Evolutionary conservation across 1,140 invertebrate species (phyloP).

Genomic region (Pogonomyrmex barbatus): DNA sequence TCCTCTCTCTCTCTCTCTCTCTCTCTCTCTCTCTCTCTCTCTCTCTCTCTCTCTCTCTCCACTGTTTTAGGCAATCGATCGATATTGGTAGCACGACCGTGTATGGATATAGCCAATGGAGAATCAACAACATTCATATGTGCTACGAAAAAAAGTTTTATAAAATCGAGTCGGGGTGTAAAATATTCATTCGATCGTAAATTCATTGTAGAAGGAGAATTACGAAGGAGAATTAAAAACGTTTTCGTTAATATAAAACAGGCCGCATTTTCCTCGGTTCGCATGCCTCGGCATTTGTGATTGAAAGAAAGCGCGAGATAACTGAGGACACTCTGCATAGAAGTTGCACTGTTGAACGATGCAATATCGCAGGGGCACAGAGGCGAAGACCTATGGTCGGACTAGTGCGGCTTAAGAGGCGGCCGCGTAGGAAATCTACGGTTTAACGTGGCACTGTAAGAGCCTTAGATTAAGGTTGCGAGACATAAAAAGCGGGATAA

Average conservation of each 20-base stretch:
- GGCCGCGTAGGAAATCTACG: slow-evolving; percentile 53
- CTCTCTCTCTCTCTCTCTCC: not conserved
- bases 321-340: not conserved
- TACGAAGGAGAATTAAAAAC: not conserved
- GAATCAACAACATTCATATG: slow-evolving; percentile 29
- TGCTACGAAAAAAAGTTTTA: not conserved
- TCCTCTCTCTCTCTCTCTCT: too few species aligned
- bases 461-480: slow-evolving; percentile 57
- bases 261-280: not conserved
- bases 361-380: slow-evolving; percentile 29
- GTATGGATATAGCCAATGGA: slow-evolving; percentile 21
- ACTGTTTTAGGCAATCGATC: slow-evolving; percentile 57
- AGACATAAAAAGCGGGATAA: slow-evolving; percentile 61
- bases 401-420: slow-evolving; percentile 49
- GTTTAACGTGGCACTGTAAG: slow-evolving; percentile 53
- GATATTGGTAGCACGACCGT: slow-evolving; percentile 20
- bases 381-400: slow-evolving; percentile 34
- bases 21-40: not conserved
- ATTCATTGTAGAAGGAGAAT: too few species aligned
- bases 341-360: slow-evolving; percentile 11
- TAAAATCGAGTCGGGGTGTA: not conserved
- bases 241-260: not conserved
- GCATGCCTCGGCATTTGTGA: not conserved
- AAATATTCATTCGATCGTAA: not conserved
- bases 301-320: slow-evolving; percentile 11